Evolutionary conservation across 2,797 vertebrate genomes (phyloP).

Genomic region (Orestias chungarensis): DNA sequence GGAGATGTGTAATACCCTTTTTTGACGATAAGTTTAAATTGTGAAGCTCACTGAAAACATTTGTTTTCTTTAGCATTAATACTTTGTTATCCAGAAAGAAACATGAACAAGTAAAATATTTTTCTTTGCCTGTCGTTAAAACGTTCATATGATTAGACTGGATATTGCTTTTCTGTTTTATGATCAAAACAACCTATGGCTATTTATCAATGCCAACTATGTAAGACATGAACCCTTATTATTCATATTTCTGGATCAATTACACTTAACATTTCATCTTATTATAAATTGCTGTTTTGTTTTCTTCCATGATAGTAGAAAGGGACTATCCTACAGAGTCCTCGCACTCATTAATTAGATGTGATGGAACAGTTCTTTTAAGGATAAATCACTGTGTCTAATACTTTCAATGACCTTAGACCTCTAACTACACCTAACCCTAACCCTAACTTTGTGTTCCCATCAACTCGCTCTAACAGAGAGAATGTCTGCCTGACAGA

Average conservation of each 20-base stretch:
- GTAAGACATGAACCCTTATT: neutral
- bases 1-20: constrained; percentile 45
- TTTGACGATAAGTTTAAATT: constrained; percentile 48
- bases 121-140: constrained; percentile 19
- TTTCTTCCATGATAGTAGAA: constrained; percentile 59
- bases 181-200: neutral
- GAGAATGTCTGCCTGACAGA: constrained; percentile 59
- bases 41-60: constrained; percentile 37
- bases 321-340: constrained; percentile 39
- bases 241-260: neutral
- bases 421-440: constrained; percentile 50
- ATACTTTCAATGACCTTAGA: constrained; percentile 74
- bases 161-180: neutral
- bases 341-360: constrained; percentile 67
- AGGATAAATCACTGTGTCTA: constrained; percentile 74
- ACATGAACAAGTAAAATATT: constrained; percentile 10
- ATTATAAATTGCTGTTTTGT: constrained; percentile 4
- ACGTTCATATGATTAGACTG: neutral
- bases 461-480: constrained; percentile 38
- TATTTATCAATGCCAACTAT: constrained; percentile 9
- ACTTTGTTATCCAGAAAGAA: constrained; percentile 23
- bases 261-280: constrained; percentile 5
- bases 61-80: constrained; percentile 41
- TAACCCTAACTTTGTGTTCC: constrained; percentile 42
- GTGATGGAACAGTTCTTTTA: constrained; percentile 60